A percentile compares a stretch with the other conserved stretches of the same genome.
Evolutionary conservation across 2,888 invertebrate genomes (phyloP).

Genomic region (Drosophila atroscutellata): DNA sequence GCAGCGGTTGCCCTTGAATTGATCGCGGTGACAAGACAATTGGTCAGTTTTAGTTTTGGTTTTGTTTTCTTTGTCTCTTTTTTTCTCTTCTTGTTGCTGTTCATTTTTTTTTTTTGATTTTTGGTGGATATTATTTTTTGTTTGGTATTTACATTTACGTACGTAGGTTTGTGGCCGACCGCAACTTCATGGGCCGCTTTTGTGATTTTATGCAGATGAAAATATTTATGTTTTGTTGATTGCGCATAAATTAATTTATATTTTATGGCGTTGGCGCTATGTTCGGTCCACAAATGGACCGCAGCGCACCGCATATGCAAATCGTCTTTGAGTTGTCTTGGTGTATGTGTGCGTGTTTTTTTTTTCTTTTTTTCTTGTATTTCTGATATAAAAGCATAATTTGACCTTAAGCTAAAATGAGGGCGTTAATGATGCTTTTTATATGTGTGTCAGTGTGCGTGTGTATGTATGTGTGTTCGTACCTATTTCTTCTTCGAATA

Average conservation of each 20-base stretch:
- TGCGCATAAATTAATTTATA: constrained; percentile 81
- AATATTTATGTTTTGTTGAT: constrained; percentile 82
- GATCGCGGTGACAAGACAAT: constrained; percentile 66
- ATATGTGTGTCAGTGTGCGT: constrained; percentile 37
- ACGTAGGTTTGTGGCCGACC: constrained; percentile 59
- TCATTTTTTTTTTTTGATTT: constrained; percentile 30
- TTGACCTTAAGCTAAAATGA: constrained; percentile 81
- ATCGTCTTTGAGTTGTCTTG: constrained; percentile 50
- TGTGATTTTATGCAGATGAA: constrained; percentile 81
- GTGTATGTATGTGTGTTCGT: constrained; percentile 14
- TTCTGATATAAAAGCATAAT: constrained; percentile 72
- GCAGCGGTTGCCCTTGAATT: constrained; percentile 70
- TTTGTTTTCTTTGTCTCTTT: constrained; percentile 33
- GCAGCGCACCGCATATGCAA: constrained; percentile 68
- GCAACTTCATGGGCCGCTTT: constrained; percentile 71
- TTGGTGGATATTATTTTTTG: constrained; percentile 13
- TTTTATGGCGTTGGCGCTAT: constrained; percentile 80
- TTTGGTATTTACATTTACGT: constrained; percentile 52
- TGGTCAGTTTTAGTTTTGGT: constrained; percentile 60
- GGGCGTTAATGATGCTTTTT: constrained; percentile 81
- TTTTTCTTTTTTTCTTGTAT: neutral
- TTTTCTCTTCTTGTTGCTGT: constrained; percentile 22
- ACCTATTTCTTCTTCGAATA: constrained; percentile 42
- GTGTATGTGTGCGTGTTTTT: constrained; percentile 4
- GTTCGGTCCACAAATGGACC: constrained; percentile 78